Base-by-base conservation (phyloP, 2,888 invertebrate species). In the Lithophane leautieri region DNA sequence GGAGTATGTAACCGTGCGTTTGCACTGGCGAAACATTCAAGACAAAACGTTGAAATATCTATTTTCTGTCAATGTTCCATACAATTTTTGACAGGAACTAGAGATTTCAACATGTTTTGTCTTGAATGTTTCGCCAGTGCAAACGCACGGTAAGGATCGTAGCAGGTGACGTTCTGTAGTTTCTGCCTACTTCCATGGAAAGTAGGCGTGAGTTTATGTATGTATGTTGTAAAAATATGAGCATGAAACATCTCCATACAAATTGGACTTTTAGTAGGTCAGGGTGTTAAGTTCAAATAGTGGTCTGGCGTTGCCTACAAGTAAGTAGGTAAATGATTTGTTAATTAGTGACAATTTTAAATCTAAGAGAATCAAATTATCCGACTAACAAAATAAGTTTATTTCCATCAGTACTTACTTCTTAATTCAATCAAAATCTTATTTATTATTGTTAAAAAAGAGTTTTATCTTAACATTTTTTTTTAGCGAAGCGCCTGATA, bases 401-500 rank as follows among this genome's bases (percentile, higher is more conserved):
- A 19, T 22, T 65, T 28, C n/a, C 2, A 47, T 14, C 28, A 14
- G 14, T 8, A 34, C 34, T 34, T 34, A 34, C 4, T 9, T 47
- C 28, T 28, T 47, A 28, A 50, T 22, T 47, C 14, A 8, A 28
- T 65, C 19, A 44, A 19, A 25, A 42, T 44, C 11, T 19, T 44
- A 4, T n/a, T 14, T 34, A 34, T 3, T 34, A 12, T 22, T 42
- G 2, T 16, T 25, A 42, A 8, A 3, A 42, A 2, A 19, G 11
- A 25, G 40, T 63, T 42, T 25, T 19, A 25, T 19, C 52, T 22
- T 50, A 19, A 4, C 14, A 56, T 16, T 7, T 11, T 42, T 34
- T 4, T 4, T 42, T 76, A 14, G 22, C 19, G 1, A 40, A 40
- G 60, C 78, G 78, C 80, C 80, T 81, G 40, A 4, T 52, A 12